Evolutionary conservation across 2,113 vertebrate genomes (phyloP).

Genomic region (Dinomys branickii): DNA sequence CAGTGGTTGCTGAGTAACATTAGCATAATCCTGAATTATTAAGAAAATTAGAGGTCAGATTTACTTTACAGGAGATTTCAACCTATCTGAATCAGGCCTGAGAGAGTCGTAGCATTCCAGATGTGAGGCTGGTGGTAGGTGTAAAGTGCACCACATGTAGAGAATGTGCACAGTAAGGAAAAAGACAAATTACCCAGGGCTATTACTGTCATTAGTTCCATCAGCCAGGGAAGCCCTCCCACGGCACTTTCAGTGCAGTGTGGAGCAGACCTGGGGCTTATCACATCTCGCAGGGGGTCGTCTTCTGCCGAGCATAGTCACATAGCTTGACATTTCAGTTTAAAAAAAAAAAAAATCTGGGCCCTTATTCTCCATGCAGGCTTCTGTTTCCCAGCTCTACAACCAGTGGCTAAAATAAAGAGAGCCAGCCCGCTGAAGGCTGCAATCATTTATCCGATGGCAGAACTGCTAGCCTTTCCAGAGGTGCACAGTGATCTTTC

Average conservation of each 20-base stretch:
- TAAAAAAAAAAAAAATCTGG: constrained; percentile 34
- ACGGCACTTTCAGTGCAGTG: constrained; percentile 64
- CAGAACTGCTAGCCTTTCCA: constrained; percentile 19
- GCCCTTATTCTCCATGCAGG: constrained; percentile 54
- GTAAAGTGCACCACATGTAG: constrained; percentile 75
- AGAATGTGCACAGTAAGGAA: constrained; percentile 73
- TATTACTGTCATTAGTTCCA: constrained; percentile 81
- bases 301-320: constrained; percentile 69
- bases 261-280: constrained; percentile 65
- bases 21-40: constrained; percentile 78
- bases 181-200: constrained; percentile 80
- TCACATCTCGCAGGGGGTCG: constrained; percentile 69
- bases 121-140: constrained; percentile 75
- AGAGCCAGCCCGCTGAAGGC: constrained; percentile 38
- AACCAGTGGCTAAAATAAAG: constrained; percentile 62
- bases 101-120: constrained; percentile 73
- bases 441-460: constrained; percentile 56
- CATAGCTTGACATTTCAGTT: constrained; percentile 79
- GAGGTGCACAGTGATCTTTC: neutral
- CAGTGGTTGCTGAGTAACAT: constrained; percentile 67
- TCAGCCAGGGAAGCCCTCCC: constrained; percentile 77
- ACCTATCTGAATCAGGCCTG: constrained; percentile 64
- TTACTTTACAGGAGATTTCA: constrained; percentile 68
- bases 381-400: constrained; percentile 65
- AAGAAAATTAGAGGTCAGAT: constrained; percentile 79